phyloP scores from a whole-genome alignment of 2,797 vertebrate genomes.

The Dermochelys coriacea region DNA sequence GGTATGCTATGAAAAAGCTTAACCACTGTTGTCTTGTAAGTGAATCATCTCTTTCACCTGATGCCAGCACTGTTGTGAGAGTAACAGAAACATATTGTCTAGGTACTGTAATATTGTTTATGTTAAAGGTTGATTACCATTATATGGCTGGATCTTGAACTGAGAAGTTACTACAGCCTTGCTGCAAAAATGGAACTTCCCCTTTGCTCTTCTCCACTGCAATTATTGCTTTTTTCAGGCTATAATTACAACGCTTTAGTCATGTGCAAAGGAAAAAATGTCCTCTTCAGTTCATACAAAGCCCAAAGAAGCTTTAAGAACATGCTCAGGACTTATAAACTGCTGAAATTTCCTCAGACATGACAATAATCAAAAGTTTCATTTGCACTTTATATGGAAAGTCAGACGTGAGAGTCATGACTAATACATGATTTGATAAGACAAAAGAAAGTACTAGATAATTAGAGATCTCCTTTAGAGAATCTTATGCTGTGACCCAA shows the following conservation, averaged over 20 bases:
- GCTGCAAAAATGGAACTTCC: neutral
- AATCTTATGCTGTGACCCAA: neutral
- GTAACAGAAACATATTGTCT: neutral
- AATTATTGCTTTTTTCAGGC: neutral
- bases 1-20: neutral
- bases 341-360: neutral
- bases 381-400: neutral
- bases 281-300: neutral
- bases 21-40: neutral
- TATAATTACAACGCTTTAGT: neutral
- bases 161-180: neutral
- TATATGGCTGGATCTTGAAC: neutral
- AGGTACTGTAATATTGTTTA: neutral
- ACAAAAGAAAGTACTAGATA: neutral
- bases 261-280: neutral
- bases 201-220: neutral
- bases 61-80: neutral
- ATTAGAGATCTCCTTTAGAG: neutral
- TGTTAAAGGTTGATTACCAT: neutral
- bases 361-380: neutral
- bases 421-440: neutral
- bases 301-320: neutral
- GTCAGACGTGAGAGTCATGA: neutral
- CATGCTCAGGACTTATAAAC: neutral
- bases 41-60: neutral